Conservation (phyloP, 2,888 invertebrate genomes). For the Charanyca ferruginea region DNA sequence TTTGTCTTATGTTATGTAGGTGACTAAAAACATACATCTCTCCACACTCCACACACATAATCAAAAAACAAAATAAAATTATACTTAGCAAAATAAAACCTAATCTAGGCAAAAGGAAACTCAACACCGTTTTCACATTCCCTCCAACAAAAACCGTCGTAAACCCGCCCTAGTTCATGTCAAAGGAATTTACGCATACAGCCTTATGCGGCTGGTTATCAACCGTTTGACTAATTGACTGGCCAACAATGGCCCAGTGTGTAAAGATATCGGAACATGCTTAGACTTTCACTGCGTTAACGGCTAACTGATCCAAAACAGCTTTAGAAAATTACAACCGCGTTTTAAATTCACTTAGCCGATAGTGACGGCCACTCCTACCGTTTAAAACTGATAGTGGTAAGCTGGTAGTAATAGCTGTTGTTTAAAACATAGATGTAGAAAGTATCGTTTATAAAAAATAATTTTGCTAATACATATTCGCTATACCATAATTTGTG, state of each 20-base stretch:
- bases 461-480: too few species aligned
- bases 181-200: slow-evolving; percentile 70
- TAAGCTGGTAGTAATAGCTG: slow-evolving; percentile 5
- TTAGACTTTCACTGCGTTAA: slow-evolving; percentile 60
- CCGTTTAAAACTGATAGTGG: slow-evolving; percentile 25
- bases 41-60: too few species aligned
- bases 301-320: slow-evolving; percentile 33
- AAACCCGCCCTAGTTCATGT: slow-evolving; percentile 67
- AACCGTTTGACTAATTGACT: slow-evolving; percentile 67
- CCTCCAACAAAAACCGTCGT: slow-evolving; percentile 63
- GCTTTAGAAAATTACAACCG: slow-evolving; percentile 51
- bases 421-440: slow-evolving; percentile 11
- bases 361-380: slow-evolving; percentile 12
- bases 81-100: slow-evolving; percentile 5
- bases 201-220: slow-evolving; percentile 63
- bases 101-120: slow-evolving; percentile 52
- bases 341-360: slow-evolving; percentile 36
- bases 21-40: background rate
- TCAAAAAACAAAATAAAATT: background rate
- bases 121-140: slow-evolving; percentile 61
- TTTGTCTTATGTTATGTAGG: too few species aligned
- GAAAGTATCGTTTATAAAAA: background rate
- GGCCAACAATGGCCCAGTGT: slow-evolving; percentile 60
- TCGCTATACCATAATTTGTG: too few species aligned
- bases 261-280: slow-evolving; percentile 49